A percentile compares a stretch with the other conserved stretches of the same genome.
Conservation (phyloP, 2,113 vertebrate species). For the Silurus asotus region DNA sequence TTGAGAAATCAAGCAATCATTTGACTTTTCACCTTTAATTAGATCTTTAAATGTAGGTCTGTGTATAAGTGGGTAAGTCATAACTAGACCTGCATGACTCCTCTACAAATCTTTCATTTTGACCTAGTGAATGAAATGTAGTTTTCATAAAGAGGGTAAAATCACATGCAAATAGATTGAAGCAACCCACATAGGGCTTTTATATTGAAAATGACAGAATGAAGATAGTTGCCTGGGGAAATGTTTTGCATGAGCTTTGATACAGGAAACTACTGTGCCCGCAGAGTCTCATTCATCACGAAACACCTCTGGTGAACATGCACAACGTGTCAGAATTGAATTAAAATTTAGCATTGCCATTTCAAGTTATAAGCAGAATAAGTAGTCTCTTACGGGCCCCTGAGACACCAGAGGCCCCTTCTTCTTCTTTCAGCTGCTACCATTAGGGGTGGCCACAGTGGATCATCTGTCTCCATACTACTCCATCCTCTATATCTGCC, state of each 20-base stretch:
- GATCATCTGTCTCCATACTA: too few relatives aligned
- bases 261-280: neutral
- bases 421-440: too few relatives aligned
- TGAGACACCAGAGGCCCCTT: neutral
- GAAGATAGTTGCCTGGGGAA: neutral
- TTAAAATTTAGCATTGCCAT: neutral
- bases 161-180: neutral
- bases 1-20: neutral
- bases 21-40: neutral
- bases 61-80: neutral
- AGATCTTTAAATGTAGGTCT: neutral
- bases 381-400: neutral
- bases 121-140: neutral
- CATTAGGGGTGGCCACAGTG: too few relatives aligned
- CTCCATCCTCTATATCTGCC: too few relatives aligned
- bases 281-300: neutral
- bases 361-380: neutral
- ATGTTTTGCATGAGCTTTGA: slow-evolving; percentile 5
- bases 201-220: neutral
- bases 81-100: neutral
- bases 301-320: neutral
- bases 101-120: neutral
- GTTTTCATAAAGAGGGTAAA: neutral
- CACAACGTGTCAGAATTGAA: neutral
- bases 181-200: neutral